phyloP scores from a whole-genome alignment of 2,888 invertebrate genomes.

The Stomorhina lunata region DNA sequence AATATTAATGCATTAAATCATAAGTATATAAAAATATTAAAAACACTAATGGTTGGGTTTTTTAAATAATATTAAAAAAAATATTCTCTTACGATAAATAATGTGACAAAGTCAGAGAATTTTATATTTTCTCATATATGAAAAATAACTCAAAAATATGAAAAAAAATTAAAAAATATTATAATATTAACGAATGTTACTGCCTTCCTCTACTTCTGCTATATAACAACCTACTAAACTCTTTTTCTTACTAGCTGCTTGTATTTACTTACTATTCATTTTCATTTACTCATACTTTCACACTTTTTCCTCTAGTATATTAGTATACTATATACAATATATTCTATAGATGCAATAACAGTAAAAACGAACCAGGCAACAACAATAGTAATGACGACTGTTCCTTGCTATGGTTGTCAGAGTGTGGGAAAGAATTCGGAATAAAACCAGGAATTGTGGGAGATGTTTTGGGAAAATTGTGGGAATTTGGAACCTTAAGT shows the following conservation, averaged over 20 bases:
- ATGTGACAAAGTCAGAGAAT: constrained; percentile 14
- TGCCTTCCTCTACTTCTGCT: constrained; percentile 1
- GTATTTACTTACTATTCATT: neutral
- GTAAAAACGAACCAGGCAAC: constrained; percentile 47
- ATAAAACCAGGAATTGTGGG: no score
- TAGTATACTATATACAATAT: neutral
- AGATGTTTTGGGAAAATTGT: neutral
- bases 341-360: no score
- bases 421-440: no score
- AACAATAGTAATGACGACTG: constrained; percentile 34
- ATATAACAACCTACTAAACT: neutral
- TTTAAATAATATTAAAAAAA: neutral
- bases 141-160: neutral
- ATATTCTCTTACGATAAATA: neutral
- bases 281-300: neutral
- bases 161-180: neutral
- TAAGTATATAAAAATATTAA: neutral
- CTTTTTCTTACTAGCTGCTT: neutral
- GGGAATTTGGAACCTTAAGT: neutral
- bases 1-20: neutral
- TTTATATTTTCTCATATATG: constrained; percentile 46
- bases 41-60: neutral
- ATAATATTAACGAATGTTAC: constrained; percentile 25
- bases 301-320: neutral
- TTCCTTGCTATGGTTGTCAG: constrained; percentile 27